Evolutionary conservation across 2,888 invertebrate species (phyloP).

Genomic region (Ichneumoninae sp.): DNA sequence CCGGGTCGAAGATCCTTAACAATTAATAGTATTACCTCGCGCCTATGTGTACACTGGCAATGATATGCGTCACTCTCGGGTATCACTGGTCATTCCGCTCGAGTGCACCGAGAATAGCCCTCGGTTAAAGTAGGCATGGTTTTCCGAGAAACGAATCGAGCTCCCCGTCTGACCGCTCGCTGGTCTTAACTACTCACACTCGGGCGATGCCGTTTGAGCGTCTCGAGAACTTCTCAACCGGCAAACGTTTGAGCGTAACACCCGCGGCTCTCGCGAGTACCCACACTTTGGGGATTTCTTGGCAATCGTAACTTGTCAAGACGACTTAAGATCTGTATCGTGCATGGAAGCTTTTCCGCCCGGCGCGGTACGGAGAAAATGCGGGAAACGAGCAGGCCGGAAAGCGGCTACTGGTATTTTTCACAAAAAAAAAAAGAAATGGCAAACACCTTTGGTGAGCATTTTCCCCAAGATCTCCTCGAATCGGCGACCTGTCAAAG

Average conservation of each 20-base stretch:
- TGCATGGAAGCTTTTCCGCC: not conserved
- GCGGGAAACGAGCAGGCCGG: not conserved
- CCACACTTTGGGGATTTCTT: not conserved
- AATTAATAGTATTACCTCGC: conserved; percentile 59
- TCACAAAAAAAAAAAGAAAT: not conserved
- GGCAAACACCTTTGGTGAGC: conserved; percentile 2
- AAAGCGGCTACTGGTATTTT: not conserved
- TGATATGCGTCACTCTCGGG: conserved; percentile 19
- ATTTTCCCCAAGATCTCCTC: conserved; percentile 20
- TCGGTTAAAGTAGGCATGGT: not conserved
- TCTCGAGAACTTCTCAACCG: not conserved
- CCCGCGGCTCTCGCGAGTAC: not conserved
- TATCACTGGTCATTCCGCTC: conserved; percentile 35
- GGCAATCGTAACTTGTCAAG: not conserved
- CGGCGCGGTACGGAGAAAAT: not conserved
- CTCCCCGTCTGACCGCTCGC: conserved; percentile 30
- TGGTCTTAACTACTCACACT: conserved; percentile 24
- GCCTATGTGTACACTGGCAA: conserved; percentile 24
- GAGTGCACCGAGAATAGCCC: conserved; percentile 1
- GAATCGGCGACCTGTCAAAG: conserved; percentile 45
- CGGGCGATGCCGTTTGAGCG: not conserved
- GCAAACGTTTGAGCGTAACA: not conserved
- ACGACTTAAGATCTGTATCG: conserved; percentile 10
- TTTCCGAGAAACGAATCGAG: not conserved
- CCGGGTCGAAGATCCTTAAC: conserved; percentile 64